Percentiles rank a stretch among this genome's conserved stretches.
Conservation (phyloP, 1,140 invertebrate genomes). For the Drosophila kanapiae region DNA sequence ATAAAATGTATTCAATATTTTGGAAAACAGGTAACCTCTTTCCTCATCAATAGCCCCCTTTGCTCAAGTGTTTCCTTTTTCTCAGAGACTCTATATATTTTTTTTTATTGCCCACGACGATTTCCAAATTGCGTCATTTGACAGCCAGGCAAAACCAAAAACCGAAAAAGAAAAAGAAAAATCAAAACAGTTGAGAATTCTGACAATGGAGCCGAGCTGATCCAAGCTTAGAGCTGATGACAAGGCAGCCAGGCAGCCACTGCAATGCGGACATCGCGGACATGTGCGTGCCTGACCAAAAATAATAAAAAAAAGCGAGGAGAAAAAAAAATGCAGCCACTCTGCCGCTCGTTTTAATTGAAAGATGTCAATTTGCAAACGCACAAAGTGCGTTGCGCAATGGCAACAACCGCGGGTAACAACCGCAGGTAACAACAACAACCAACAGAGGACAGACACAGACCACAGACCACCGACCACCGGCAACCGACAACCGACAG, state of each 20-base stretch:
- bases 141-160: slow-evolving; percentile 58
- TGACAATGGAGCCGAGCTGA: slow-evolving; percentile 43
- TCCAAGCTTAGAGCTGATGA: slow-evolving; percentile 6
- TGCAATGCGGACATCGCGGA: slow-evolving; percentile 28
- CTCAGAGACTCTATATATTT: background rate
- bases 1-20: background rate
- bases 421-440: slow-evolving; percentile 1
- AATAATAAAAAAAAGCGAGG: background rate
- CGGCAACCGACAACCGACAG: background rate
- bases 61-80: background rate
- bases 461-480: slow-evolving; percentile 5
- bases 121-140: slow-evolving; percentile 77
- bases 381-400: slow-evolving; percentile 82
- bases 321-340: background rate
- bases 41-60: background rate
- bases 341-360: slow-evolving; percentile 74
- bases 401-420: slow-evolving; percentile 19
- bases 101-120: too few relatives aligned
- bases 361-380: slow-evolving; percentile 85
- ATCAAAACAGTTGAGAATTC: slow-evolving; percentile 21
- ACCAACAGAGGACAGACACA: slow-evolving; percentile 10
- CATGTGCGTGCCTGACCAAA: slow-evolving; percentile 60
- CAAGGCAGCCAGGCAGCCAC: slow-evolving; percentile 15
- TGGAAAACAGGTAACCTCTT: background rate
- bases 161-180: background rate